Evolutionary conservation across 2,888 invertebrate genomes (phyloP).

Genomic region (Pterostichus madidus): DNA sequence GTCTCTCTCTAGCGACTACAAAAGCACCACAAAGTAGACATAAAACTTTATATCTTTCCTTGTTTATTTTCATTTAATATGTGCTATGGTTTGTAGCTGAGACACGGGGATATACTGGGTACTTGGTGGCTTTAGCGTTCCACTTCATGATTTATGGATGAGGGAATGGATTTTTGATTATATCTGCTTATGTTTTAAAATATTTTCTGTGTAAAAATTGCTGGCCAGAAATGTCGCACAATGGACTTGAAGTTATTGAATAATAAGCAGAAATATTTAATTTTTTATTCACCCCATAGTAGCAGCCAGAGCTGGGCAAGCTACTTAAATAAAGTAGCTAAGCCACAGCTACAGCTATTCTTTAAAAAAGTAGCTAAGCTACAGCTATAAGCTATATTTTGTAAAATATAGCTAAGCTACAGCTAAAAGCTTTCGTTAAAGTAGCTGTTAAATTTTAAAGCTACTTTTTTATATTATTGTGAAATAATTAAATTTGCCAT

Average conservation of each 20-base stretch:
- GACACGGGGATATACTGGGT: constrained; percentile 36
- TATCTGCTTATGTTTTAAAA: constrained; percentile 54
- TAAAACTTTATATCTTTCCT: constrained; percentile 61
- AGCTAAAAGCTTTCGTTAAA: no score
- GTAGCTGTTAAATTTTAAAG: no score
- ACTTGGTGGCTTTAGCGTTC: constrained; percentile 41
- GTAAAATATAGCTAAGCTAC: no score
- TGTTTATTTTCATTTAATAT: constrained; percentile 65
- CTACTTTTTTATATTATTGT: no score
- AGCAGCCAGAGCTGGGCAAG: no score
- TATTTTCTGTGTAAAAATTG: constrained; percentile 45
- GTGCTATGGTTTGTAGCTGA: constrained; percentile 56
- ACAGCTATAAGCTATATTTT: no score
- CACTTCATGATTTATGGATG: constrained; percentile 57
- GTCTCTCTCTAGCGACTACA: constrained; percentile 42
- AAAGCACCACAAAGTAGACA: constrained; percentile 60
- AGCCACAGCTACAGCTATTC: no score
- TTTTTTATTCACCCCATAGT: constrained; percentile 16
- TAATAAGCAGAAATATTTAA: constrained; percentile 32
- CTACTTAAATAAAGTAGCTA: no score
- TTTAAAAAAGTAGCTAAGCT: no score
- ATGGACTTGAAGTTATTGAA: not conserved
- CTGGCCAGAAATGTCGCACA: constrained; percentile 26
- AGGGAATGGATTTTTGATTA: constrained; percentile 60
- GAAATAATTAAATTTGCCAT: no score